Evolutionary conservation across 2,797 vertebrate species (phyloP).

Genomic region (Lepus oiostolus): DNA sequence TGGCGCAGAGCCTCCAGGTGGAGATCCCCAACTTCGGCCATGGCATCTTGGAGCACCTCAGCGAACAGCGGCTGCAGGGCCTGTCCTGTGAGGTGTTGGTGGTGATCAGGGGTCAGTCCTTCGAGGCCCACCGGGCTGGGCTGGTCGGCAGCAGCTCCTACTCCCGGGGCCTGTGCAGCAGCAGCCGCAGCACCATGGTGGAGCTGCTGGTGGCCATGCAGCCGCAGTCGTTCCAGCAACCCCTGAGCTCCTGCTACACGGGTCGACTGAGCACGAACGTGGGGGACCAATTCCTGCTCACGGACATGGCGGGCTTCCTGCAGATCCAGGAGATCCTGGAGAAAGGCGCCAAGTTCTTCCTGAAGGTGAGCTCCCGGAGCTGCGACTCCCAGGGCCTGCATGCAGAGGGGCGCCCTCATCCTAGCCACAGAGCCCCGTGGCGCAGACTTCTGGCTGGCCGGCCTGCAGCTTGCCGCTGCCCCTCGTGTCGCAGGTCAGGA

Average conservation of each 20-base stretch:
- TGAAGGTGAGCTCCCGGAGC: conserved; percentile 97
- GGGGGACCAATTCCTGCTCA: conserved; percentile 97
- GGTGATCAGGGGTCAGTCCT: conserved; percentile 95
- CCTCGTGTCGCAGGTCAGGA: conserved; percentile 88
- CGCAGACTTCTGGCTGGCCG: conserved; percentile 91
- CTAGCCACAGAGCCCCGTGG: conserved; percentile 96
- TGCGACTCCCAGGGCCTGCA: conserved; percentile 96
- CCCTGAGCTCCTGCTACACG: conserved; percentile 97
- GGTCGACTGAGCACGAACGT: conserved; percentile 97
- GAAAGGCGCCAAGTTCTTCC: conserved; percentile 98
- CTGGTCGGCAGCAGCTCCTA: conserved; percentile 98
- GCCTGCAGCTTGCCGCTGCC: conserved; percentile 92
- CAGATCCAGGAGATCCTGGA: conserved; percentile 99
- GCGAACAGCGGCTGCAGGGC: conserved; percentile 98
- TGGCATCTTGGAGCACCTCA: conserved; percentile 98
- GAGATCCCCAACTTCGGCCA: conserved; percentile 99
- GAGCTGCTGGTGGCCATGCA: conserved; percentile 96
- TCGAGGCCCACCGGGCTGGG: conserved; percentile 86
- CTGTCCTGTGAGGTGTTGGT: conserved; percentile 97
- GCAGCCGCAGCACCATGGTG: conserved; percentile 93
- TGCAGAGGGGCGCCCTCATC: conserved; percentile 92
- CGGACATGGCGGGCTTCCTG: conserved; percentile 98
- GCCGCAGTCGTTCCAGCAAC: conserved; percentile 98
- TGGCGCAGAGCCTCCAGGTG: conserved; percentile 99
- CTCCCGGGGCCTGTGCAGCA: conserved; percentile 93